These are phyloP conservation scores for Xenentodon cancila DNA, from an alignment of 2,797 vertebrate genomes.

Conservation along the genomic window DNA sequence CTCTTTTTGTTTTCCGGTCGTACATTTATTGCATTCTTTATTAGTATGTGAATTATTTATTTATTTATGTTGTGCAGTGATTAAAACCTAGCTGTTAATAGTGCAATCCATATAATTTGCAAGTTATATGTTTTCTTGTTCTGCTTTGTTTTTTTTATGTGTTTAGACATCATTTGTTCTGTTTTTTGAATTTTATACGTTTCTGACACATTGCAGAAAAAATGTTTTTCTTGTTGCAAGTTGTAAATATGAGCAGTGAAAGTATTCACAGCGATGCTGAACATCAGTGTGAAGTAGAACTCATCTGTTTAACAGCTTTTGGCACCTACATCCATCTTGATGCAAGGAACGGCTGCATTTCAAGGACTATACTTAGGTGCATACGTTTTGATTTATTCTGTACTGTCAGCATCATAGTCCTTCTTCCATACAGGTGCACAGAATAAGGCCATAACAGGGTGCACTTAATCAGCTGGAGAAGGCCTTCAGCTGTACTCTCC, in stretches of 20 bases:
- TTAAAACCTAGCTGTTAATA: no score
- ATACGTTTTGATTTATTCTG: slow-evolving; percentile 58
- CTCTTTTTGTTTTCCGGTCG: slow-evolving; percentile 2
- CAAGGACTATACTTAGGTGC: slow-evolving; percentile 47
- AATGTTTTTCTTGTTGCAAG: slow-evolving; percentile 25
- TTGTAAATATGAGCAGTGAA: neutral
- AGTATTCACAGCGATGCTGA: slow-evolving; percentile 15
- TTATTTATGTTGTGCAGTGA: neutral
- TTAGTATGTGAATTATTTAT: neutral
- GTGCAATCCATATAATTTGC: no score
- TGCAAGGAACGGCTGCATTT: slow-evolving; percentile 34
- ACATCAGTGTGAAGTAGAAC: neutral
- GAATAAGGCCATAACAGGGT: slow-evolving; percentile 46
- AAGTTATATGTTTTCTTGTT: no score
- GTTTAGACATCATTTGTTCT: no score
- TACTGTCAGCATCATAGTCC: slow-evolving; percentile 37
- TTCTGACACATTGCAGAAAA: slow-evolving; percentile 3
- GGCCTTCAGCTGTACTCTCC: slow-evolving; percentile 43
- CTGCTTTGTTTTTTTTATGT: no score
- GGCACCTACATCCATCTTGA: slow-evolving; percentile 39
- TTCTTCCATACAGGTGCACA: slow-evolving; percentile 28
- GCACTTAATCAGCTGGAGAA: slow-evolving; percentile 71
- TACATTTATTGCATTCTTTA: slow-evolving; percentile 11
- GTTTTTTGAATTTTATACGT: no score
- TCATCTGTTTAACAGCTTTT: slow-evolving; percentile 23